Evolutionary conservation across 2,113 vertebrate genomes (phyloP).

Genomic region (Megaptera novaeangliae): DNA sequence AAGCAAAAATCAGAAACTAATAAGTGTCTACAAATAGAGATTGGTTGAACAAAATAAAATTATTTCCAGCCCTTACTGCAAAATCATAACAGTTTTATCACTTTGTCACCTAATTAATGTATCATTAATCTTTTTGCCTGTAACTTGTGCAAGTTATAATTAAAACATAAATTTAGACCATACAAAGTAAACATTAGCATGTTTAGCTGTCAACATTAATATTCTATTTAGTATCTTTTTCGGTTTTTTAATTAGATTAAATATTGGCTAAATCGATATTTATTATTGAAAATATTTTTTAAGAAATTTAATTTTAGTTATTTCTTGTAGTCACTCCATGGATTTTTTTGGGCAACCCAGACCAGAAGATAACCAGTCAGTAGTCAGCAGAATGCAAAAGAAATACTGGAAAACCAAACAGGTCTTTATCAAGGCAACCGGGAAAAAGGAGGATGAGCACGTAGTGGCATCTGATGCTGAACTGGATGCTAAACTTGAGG

Average conservation of each 20-base stretch:
- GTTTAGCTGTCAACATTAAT: background rate
- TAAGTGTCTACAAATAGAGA: background rate
- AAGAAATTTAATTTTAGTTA: conserved; percentile 32
- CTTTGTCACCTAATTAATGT: background rate
- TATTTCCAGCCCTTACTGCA: conserved; percentile 15
- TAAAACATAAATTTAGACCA: background rate
- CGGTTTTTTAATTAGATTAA: background rate
- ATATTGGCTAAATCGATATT: background rate
- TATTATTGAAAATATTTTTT: background rate
- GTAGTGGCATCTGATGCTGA: conserved; percentile 88
- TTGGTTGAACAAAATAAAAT: background rate
- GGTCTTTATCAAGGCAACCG: conserved; percentile 88
- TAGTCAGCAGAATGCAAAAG: conserved; percentile 87
- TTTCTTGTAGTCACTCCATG: conserved; percentile 74
- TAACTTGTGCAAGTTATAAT: conserved; percentile 34
- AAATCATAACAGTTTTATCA: conserved; percentile 14
- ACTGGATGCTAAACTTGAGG: conserved; percentile 87
- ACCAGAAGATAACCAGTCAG: conserved; percentile 81
- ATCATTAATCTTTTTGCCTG: conserved; percentile 1
- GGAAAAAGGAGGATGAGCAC: conserved; percentile 89
- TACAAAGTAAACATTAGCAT: background rate
- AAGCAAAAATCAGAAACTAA: conserved; percentile 35
- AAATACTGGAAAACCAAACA: conserved; percentile 91
- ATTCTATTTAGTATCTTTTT: conserved; percentile 30
- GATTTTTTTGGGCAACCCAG: conserved; percentile 80